Evolutionary conservation across 2,113 vertebrate genomes (phyloP).

Genomic region (Merops nubicus): DNA sequence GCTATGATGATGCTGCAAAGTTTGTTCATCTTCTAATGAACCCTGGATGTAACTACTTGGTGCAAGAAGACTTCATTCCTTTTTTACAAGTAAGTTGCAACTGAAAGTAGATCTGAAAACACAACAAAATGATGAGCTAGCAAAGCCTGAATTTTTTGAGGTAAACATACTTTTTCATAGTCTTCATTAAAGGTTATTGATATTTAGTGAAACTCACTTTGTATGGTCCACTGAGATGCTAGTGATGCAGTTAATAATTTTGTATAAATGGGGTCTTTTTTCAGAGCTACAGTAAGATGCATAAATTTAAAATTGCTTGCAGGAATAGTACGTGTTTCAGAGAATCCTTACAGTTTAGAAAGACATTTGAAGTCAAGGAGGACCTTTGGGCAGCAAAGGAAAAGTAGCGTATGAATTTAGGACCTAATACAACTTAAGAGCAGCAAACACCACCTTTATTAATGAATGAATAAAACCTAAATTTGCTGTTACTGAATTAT

Average conservation of each 20-base stretch:
- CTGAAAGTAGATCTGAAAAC: not conserved
- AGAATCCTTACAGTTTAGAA: not conserved
- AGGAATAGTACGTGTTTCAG: not conserved
- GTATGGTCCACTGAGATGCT: not conserved
- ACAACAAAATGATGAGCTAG: not conserved
- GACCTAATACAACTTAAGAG: not conserved
- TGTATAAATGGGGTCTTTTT: not conserved
- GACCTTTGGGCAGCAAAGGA: not conserved
- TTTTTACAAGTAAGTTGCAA: slow-evolving; percentile 89
- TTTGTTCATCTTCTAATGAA: slow-evolving; percentile 93
- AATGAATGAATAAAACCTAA: not conserved
- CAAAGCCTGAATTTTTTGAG: not conserved
- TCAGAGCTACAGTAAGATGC: not conserved
- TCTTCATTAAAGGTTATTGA: not conserved
- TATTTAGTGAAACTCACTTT: not conserved
- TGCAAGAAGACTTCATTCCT: slow-evolving; percentile 96
- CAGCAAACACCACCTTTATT: not conserved
- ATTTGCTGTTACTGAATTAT: not conserved
- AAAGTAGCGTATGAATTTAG: not conserved
- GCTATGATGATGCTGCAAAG: slow-evolving; percentile 91
- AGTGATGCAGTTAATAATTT: not conserved
- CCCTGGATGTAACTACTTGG: slow-evolving; percentile 91
- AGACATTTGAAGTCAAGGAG: not conserved
- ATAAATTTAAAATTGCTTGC: not conserved
- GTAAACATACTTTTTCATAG: not conserved